These are phyloP conservation scores for Hylaeus volcanicus DNA, from an alignment of 1,140 invertebrate species.

Conservation along the genomic window DNA sequence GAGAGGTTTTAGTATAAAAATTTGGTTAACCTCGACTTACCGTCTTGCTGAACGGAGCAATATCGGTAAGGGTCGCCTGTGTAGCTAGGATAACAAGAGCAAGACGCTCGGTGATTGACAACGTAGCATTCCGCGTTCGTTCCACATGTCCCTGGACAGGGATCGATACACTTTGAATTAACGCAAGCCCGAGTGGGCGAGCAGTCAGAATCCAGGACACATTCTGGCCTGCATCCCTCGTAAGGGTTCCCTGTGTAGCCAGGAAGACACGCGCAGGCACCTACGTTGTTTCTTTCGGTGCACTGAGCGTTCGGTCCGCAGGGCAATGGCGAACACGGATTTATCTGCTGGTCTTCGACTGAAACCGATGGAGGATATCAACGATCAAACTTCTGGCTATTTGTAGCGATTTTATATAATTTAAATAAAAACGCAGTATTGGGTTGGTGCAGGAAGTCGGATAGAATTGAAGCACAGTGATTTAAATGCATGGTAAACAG, in stretches of 20 bases:
- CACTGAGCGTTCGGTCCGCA: conserved; percentile 80
- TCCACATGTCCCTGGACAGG: conserved; percentile 76
- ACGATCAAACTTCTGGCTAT: neutral
- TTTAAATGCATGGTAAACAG: neutral
- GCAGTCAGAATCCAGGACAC: conserved; percentile 79
- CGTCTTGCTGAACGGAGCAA: conserved; percentile 19
- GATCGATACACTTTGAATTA: conserved; percentile 77
- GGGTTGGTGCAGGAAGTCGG: no score
- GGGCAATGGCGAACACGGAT: conserved; percentile 84
- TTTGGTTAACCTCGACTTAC: neutral
- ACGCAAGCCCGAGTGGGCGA: conserved; percentile 72
- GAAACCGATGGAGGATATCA: neutral
- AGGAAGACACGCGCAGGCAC: conserved; percentile 78
- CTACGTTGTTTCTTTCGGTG: conserved; percentile 73
- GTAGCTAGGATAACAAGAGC: conserved; percentile 81
- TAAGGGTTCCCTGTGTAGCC: conserved; percentile 84
- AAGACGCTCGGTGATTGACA: conserved; percentile 79
- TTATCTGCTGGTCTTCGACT: conserved; percentile 31
- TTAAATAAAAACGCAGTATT: neutral
- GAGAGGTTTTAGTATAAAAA: neutral
- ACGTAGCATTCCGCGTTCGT: conserved; percentile 75
- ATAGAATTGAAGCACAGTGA: no score
- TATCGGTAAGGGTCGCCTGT: conserved; percentile 82
- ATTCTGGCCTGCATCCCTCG: conserved; percentile 81
- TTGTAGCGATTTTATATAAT: neutral